A percentile compares a stretch with the other conserved stretches of the same genome.
Conservation (phyloP, 2,113 vertebrate species). For the Gymnarchus niloticus region DNA sequence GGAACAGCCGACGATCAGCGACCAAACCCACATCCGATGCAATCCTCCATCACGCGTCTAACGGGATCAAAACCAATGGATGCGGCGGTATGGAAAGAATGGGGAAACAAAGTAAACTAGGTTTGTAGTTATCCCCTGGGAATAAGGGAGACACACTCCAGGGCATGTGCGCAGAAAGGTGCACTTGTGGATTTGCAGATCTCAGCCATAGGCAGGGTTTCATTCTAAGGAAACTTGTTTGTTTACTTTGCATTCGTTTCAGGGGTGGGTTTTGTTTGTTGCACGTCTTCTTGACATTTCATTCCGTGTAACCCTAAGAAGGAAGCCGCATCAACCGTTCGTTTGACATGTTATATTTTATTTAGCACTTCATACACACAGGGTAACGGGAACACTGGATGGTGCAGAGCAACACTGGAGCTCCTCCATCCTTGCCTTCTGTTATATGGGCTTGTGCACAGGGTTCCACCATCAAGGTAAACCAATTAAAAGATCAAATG, state of each 20-base stretch:
- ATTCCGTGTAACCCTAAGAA: conserved; percentile 46
- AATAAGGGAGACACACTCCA: conserved; percentile 20
- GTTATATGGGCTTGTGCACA: background rate
- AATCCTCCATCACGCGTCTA: conserved; percentile 12
- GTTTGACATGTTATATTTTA: conserved; percentile 55
- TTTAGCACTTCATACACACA: conserved; percentile 49
- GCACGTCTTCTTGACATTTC: conserved; percentile 44
- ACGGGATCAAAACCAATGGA: background rate
- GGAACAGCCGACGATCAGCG: background rate
- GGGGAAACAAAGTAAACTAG: conserved; percentile 33
- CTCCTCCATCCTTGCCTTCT: background rate
- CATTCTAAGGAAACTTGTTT: conserved; percentile 33
- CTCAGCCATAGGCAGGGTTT: conserved; percentile 28
- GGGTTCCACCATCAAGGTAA: background rate
- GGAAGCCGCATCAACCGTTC: conserved; percentile 45
- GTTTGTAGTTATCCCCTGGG: conserved; percentile 30
- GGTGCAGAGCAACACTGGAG: background rate
- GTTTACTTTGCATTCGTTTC: conserved; percentile 32
- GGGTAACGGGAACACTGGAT: conserved; percentile 28
- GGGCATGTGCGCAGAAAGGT: conserved; percentile 37
- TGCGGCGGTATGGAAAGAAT: background rate
- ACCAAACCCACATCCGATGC: background rate
- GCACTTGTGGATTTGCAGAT: conserved; percentile 28
- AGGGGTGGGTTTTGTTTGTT: conserved; percentile 31
- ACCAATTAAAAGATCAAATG: background rate